Evolutionary conservation across 2,888 invertebrate genomes (phyloP), one percentile per base, ranked within the genome.

Genomic region (Pristionchus exspectatus): DNA sequence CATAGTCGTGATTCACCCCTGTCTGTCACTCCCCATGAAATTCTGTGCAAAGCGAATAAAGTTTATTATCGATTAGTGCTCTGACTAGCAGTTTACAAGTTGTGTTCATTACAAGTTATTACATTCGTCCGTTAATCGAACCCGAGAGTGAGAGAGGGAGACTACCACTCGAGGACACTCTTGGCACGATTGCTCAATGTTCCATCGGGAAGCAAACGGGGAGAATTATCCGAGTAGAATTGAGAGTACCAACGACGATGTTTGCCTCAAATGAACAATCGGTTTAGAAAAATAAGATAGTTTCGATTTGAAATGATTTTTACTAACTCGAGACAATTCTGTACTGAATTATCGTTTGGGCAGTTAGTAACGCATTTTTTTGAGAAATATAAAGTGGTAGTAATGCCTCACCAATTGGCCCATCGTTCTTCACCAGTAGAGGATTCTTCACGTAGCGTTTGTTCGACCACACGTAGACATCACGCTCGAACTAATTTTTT

Each of bases 401-500:
- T 50, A 21, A 24, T 30, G 14, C 30, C 66, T 21, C 56, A n/a
- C 96, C 96, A 1, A 98, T 97, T 0, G 96, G 96, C 12, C 96
- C 96, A 95, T 98, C 98, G 89, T 97, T 97, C 91, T 96, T 96
- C 0, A 97, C 97, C 90, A 97, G 96, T 0, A 97, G 94, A 0
- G 98, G 98, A 0, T 96, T 96, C 63, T 96, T 96, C 0, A 97
- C 96, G 95, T 96, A 98, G 18, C 96, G 96, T 94, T 98, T 98
- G 95, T 97, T 97, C 95, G 98, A 98, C 98, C 98, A 98, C 9
- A 98, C 97, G 91, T 96, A 96, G 0, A 98, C 96, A 95, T 98
- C 98, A 0, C 98, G 96, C 95, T 97, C 97, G 93, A 98, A 97
- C 97, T 97, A 96, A 18, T 96, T 96, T 16, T 16, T n/a, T 24